Evolutionary conservation across 2,888 invertebrate genomes (phyloP), one percentile per base, ranked within the genome.

Genomic region (Escarpia spicata): DNA sequence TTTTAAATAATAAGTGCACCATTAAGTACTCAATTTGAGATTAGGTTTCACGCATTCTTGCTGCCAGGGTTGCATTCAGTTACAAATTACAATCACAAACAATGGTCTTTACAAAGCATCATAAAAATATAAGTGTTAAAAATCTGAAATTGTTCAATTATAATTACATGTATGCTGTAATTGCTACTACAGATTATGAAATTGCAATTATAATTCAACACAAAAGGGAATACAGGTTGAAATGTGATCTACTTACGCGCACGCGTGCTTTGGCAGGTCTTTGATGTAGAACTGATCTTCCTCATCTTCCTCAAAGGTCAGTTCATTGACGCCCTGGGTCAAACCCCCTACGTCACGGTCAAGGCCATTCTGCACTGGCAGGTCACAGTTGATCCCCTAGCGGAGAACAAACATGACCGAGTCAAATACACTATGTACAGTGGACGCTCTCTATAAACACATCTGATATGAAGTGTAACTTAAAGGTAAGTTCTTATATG

Each of bases 221-320:
- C 52, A 52, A 52, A 12, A 12, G 19, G 75, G 6, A 43, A 91
- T 91, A 91, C 19, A 43, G 37, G 19, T 91, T 91, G 15, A 91
- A 9, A 43, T 8, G 15, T 89, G 31, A 43, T 52, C 9, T 92
- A 95, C 95, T 95, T 94, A 97, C 96, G 96, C 95, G 97, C 99
- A 99, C 0, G 99, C 99, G 97, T 99, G 99, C 94, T 98, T 98
- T 0, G 99, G 99, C 93, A 99, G 97, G 96, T 99, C 97, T 94
- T 97, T 98, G 96, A 98, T 98, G 95, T 98, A 98, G 95, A 98
- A 98, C 75, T 98, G 98, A 95, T 99, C 99, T 96, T 99, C 98
- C 94, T 98, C 99, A 96, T 99, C 99, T 91, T 95, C 98, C 96
- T 99, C 99, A 97, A 99, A 99, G 96, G 98, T 98, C 93, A 99